Base-by-base conservation (phyloP, 2,888 invertebrate genomes). In the Auanema freiburgensis region DNA sequence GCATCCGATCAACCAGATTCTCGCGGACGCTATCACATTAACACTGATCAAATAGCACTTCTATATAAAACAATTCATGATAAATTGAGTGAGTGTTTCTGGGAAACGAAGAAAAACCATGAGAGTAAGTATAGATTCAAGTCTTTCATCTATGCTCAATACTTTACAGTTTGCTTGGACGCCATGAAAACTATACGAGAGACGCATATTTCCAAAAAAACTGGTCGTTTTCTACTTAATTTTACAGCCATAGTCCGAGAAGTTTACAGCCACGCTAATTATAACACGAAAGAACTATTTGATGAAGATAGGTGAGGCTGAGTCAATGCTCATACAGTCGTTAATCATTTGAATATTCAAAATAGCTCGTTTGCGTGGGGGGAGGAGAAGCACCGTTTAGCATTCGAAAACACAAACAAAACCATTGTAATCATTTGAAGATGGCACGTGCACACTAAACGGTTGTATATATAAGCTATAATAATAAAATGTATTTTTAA, bases 241-340 rank as follows among this genome's bases (percentile, higher is more conserved):
- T 63, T 52, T 25, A 51, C 55, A 10, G 58, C 58, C 10, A 33
- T 63, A 14, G 33, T 52, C 8, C 60, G 63, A 33, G 63, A 63
- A n/a, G 58, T 55, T 46, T 63, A 57, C 53, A 63, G 63, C 33
- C 63, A 63, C 21, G 63, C 63, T 8, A 57, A 63, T 33, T 63
- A 63, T 40, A 63, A 63, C 25, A 41, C 58, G 8, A 44, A 57
- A 2, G 63, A 63, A 33, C 44, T 63, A n/a, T 41, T 63, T n/a
- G 57, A 58, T 43, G 63, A 63, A n/a, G 57, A 63, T 16, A 63
- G 58, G 63, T 63, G n/a, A 8, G 58, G n/a, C n/a, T 52, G 12
- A 14, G 18, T 33, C 10, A n/a, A n/a, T n/a, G n/a, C n/a, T n/a
- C n/a, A n/a, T n/a, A n/a, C n/a, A n/a, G n/a, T n/a, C n/a, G n/a